Evolutionary conservation across 2,113 vertebrate species (phyloP).

Genomic region (Miniopterus natalensis): DNA sequence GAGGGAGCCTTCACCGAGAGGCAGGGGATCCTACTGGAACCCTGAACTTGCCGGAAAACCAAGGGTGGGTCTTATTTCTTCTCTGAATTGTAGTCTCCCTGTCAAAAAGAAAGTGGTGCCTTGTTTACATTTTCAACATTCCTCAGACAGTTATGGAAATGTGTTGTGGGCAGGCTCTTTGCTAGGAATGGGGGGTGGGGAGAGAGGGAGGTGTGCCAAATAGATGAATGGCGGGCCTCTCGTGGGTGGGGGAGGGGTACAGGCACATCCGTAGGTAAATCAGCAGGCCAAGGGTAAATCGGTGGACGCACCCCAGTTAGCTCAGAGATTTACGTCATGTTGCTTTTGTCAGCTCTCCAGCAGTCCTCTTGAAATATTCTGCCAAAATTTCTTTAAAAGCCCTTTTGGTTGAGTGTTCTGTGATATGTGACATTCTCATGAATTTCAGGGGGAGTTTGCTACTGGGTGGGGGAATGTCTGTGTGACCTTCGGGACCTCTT

Average conservation of each 20-base stretch:
- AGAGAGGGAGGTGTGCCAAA: not conserved
- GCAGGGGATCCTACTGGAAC: not conserved
- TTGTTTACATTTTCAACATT: not conserved
- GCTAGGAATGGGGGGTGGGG: not conserved
- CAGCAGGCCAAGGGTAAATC: not conserved
- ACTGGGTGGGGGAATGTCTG: not conserved
- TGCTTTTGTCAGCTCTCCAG: not conserved
- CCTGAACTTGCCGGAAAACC: not conserved
- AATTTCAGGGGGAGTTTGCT: not conserved
- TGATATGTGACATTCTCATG: conserved; percentile 66
- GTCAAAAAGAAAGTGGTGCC: not conserved
- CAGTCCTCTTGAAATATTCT: not conserved
- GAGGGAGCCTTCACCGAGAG: not conserved
- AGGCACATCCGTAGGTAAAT: not conserved
- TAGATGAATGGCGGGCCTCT: not conserved
- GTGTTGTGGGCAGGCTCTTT: not conserved
- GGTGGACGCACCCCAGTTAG: not conserved
- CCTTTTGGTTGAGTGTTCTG: not conserved
- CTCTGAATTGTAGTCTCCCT: not conserved
- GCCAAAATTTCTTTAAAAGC: conserved; percentile 50
- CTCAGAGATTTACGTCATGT: not conserved
- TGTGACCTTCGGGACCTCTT: not conserved
- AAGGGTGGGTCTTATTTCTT: not conserved
- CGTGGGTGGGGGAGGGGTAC: not conserved
- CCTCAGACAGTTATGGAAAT: not conserved